A percentile compares a stretch with the other conserved stretches of the same genome.
Conservation (phyloP, 2,888 invertebrate genomes). For the Dioctria rufipes region DNA sequence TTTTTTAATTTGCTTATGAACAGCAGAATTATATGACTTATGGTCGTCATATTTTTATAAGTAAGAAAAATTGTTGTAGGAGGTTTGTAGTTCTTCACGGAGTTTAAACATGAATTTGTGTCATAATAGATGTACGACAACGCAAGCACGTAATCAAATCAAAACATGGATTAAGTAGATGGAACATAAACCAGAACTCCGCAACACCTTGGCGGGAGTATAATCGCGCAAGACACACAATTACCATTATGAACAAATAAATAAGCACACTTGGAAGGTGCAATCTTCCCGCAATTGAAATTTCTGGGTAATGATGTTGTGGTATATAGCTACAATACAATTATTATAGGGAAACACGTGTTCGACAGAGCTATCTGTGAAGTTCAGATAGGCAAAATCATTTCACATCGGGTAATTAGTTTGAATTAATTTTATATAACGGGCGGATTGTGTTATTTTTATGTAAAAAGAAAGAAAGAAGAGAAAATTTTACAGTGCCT, state of each 20-base stretch:
- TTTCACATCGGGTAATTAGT: conserved; percentile 27
- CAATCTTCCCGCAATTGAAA: conserved; percentile 15
- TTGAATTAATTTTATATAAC: conserved; percentile 25
- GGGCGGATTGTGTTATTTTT: neutral
- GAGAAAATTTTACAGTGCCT: no score
- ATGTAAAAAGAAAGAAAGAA: neutral
- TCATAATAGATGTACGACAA: conserved; percentile 13
- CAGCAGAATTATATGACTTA: no score
- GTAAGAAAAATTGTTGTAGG: no score
- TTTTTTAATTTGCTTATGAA: no score
- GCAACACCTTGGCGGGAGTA: conserved; percentile 16
- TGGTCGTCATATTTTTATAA: no score
- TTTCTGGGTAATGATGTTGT: conserved; percentile 23
- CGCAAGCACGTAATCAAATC: conserved; percentile 25
- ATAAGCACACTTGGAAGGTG: conserved; percentile 14
- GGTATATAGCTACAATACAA: neutral
- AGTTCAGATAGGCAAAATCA: conserved; percentile 18
- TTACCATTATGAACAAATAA: conserved; percentile 5
- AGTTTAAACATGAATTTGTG: neutral
- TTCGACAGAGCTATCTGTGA: conserved; percentile 15
- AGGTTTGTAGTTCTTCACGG: no score
- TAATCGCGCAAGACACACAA: neutral
- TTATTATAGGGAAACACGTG: conserved; percentile 36
- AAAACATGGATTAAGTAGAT: conserved; percentile 30
- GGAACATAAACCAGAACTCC: neutral